These are phyloP conservation scores for Eulacestoma nigropectus DNA, from an alignment of 2,113 vertebrate genomes.

Conservation along the genomic window DNA sequence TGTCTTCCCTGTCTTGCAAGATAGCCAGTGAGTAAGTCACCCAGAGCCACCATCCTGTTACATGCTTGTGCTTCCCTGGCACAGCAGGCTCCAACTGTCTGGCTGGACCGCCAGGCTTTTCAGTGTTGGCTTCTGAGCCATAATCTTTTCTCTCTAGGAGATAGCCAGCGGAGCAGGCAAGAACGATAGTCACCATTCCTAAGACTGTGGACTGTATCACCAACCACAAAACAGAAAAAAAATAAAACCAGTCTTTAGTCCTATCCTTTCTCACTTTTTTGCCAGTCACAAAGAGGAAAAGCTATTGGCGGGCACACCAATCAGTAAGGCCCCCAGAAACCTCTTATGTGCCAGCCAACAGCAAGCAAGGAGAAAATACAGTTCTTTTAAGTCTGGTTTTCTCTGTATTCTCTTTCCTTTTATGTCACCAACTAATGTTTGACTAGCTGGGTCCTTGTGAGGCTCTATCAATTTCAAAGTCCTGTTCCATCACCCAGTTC, in stretches of 20 bases:
- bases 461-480: not conserved
- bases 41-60: not conserved
- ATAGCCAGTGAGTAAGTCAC: not conserved
- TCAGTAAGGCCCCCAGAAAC: not conserved
- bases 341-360: not conserved
- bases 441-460: not conserved
- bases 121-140: not conserved
- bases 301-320: not conserved
- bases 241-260: not conserved
- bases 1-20: not conserved
- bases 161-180: not conserved
- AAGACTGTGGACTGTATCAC: not conserved
- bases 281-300: not conserved
- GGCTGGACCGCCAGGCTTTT: not conserved
- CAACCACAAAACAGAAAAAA: not conserved
- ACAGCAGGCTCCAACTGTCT: not conserved
- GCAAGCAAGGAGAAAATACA: not conserved
- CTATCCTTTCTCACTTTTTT: not conserved
- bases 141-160: not conserved
- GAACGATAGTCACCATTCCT: not conserved
- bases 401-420: not conserved
- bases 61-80: not conserved
- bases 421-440: not conserved
- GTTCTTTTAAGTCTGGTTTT: not conserved
- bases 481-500: not conserved